A percentile compares a stretch with the other conserved stretches of the same genome.
Conservation (phyloP, 2,797 vertebrate genomes). For the Coluber constrictor region DNA sequence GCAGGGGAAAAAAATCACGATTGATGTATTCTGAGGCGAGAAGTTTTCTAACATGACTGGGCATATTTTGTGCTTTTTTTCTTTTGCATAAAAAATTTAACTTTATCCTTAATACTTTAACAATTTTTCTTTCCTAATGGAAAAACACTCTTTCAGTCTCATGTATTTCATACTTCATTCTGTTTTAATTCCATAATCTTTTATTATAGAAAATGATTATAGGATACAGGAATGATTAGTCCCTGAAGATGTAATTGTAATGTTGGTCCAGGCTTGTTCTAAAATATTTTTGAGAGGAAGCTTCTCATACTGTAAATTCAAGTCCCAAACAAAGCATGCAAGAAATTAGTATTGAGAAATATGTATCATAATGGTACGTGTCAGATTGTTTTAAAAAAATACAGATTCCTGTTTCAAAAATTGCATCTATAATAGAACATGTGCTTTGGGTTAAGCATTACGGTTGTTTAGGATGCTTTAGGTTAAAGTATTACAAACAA, state of each 20-base stretch:
- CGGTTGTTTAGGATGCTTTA: neutral
- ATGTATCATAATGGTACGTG: neutral
- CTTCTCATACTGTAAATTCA: neutral
- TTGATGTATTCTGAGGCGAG: neutral
- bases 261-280: neutral
- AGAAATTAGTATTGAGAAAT: neutral
- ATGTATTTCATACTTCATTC: neutral
- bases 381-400: neutral
- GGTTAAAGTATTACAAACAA: neutral
- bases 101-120: neutral
- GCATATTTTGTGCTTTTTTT: neutral
- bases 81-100: neutral
- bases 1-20: neutral
- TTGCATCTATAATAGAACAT: neutral
- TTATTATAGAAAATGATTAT: neutral
- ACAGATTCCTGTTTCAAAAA: neutral
- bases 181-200: neutral
- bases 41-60: neutral
- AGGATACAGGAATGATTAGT: neutral
- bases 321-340: neutral
- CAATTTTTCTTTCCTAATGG: neutral
- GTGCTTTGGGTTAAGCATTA: neutral
- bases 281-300: neutral
- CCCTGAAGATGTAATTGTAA: neutral
- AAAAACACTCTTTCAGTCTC: neutral